phyloP scores from a whole-genome alignment of 2,888 invertebrate genomes.

The Drosophila emarginata region DNA sequence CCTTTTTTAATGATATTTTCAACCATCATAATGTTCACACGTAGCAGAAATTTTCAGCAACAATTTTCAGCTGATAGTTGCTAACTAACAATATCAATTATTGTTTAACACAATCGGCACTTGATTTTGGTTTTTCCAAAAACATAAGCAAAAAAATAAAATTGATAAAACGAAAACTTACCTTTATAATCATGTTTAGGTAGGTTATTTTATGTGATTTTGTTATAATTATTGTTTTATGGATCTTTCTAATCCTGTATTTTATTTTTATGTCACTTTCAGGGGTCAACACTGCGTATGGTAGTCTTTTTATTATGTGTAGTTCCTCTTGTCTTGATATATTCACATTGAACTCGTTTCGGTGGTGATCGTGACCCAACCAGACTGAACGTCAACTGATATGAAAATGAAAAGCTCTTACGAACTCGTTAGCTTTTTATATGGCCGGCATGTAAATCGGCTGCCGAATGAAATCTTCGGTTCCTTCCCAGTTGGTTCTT shows the following conservation, averaged over 20 bases:
- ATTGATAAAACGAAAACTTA: not conserved
- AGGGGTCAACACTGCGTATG: constrained; percentile 5
- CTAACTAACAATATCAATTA: not conserved
- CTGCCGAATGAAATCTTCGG: not conserved
- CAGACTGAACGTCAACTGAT: constrained; percentile 59
- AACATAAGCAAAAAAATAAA: not conserved
- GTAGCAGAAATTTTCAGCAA: not conserved
- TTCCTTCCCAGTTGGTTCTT: constrained; percentile 17
- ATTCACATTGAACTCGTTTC: constrained; percentile 5
- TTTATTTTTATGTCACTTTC: not conserved
- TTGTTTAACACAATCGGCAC: not conserved
- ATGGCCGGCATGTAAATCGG: constrained; percentile 64
- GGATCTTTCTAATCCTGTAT: not conserved
- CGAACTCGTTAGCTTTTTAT: constrained; percentile 68
- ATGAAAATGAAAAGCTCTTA: constrained; percentile 74
- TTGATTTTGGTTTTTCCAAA: not conserved
- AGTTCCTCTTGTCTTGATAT: not conserved
- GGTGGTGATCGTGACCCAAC: constrained; percentile 20
- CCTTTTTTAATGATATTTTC: constrained; percentile 9
- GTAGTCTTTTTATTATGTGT: not conserved
- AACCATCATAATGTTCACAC: constrained; percentile 5
- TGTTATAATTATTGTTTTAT: not conserved
- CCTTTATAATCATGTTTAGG: constrained; percentile 1
- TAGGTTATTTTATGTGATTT: not conserved
- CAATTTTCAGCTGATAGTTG: not conserved